A percentile compares a stretch with the other conserved stretches of the same genome.
phyloP scores from a whole-genome alignment of 2,113 vertebrate species.

The Coryphaenoides rupestris region DNA sequence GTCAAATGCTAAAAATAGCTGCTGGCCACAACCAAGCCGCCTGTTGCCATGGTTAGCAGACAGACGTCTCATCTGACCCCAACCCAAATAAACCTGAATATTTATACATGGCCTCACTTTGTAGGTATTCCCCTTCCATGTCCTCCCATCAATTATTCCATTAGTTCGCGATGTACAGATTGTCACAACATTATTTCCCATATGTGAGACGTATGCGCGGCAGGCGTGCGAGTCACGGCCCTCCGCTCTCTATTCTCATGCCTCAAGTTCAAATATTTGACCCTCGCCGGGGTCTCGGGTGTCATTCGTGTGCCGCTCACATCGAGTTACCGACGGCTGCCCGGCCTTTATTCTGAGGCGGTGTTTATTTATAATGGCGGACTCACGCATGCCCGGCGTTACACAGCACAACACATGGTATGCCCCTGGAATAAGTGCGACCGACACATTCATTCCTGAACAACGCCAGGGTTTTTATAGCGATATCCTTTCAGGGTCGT shows the following conservation, averaged over 20 bases:
- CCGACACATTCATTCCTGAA: constrained; percentile 54
- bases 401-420: constrained; percentile 29
- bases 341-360: constrained; percentile 14
- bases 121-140: constrained; percentile 25
- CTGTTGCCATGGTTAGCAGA: background rate
- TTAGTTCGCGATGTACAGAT: background rate
- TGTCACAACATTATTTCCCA: too few relatives aligned
- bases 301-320: constrained; percentile 6
- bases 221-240: too few relatives aligned
- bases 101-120: constrained; percentile 36
- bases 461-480: constrained; percentile 25
- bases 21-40: background rate
- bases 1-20: background rate
- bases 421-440: constrained; percentile 38
- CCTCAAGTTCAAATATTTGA: constrained; percentile 19
- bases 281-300: constrained; percentile 3
- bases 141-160: constrained; percentile 15
- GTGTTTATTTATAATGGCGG: constrained; percentile 56
- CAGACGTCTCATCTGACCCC: background rate
- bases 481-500: constrained; percentile 22
- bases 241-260: background rate
- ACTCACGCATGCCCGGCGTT: constrained; percentile 32
- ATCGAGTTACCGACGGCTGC: background rate
- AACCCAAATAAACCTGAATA: background rate
- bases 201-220: too few relatives aligned